Evolutionary conservation across 2,113 vertebrate species (phyloP).

Genomic region (Mus spicilegus): DNA sequence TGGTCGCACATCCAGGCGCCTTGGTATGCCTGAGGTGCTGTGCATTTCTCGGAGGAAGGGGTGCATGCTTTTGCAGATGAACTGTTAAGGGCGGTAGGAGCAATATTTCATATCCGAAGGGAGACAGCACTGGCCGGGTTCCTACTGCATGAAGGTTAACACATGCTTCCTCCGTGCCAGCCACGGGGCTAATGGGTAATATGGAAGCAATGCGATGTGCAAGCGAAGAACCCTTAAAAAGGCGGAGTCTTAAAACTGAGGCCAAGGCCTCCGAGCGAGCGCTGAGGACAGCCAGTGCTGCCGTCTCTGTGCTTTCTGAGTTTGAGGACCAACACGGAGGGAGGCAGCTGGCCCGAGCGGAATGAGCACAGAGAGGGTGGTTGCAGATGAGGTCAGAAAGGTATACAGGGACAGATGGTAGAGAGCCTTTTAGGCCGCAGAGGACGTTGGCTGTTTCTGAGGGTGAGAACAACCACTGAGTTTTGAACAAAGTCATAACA

Average conservation of each 20-base stretch:
- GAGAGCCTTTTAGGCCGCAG: slow-evolving; percentile 32
- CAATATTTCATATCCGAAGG: neutral
- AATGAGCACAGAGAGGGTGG: neutral
- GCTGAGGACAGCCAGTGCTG: neutral
- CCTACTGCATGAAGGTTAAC: neutral
- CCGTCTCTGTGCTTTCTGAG: neutral
- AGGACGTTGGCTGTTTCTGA: neutral
- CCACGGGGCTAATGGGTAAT: neutral
- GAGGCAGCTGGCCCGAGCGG: slow-evolving; percentile 20
- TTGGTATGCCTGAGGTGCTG: neutral
- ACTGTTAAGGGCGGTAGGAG: neutral
- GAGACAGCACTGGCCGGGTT: neutral
- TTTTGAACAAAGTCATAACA: slow-evolving; percentile 23
- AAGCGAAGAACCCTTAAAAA: neutral
- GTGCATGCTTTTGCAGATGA: neutral
- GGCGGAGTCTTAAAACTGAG: neutral
- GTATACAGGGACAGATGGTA: slow-evolving; percentile 56
- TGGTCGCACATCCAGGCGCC: neutral
- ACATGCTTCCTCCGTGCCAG: neutral
- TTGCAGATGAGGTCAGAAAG: slow-evolving; percentile 64
- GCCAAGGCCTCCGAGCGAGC: neutral
- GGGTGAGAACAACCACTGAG: neutral
- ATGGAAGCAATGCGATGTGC: neutral
- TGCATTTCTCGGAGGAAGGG: neutral
- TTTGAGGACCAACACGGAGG: neutral